Percentiles rank a stretch among this genome's conserved stretches.
Conservation (phyloP, 1,140 invertebrate genomes). For the Metaphire vulgaris region DNA sequence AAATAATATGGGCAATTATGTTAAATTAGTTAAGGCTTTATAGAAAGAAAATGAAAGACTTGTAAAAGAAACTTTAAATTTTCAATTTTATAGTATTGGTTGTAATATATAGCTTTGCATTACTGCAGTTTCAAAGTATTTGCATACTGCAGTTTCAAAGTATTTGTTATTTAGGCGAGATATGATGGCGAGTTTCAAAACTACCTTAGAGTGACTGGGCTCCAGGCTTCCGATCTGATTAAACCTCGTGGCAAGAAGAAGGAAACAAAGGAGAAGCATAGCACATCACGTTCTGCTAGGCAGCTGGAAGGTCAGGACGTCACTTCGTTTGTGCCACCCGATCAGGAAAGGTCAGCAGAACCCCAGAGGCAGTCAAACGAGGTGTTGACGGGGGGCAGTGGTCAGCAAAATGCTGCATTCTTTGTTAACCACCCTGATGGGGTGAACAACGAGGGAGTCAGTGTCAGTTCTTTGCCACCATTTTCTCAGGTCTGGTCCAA, state of each 20-base stretch:
- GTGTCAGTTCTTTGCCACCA: neutral
- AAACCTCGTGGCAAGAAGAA: slow-evolving; percentile 19
- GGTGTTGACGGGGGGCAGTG: neutral
- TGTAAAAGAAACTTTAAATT: too few relatives aligned
- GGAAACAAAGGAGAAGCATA: slow-evolving; percentile 11
- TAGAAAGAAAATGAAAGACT: neutral
- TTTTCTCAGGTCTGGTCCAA: neutral
- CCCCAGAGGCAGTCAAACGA: neutral
- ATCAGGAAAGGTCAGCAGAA: neutral
- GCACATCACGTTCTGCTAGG: neutral
- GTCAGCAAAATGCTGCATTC: neutral
- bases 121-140: too few relatives aligned
- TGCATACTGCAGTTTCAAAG: neutral
- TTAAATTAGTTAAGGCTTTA: too few relatives aligned
- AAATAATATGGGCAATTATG: too few relatives aligned
- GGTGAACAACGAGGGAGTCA: neutral
- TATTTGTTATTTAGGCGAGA: neutral
- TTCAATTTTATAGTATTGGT: neutral
- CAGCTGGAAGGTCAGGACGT: neutral
- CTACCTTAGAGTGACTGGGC: slow-evolving; percentile 24
- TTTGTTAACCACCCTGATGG: neutral
- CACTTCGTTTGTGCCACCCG: neutral
- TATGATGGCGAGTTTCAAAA: slow-evolving; percentile 22
- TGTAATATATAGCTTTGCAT: neutral
- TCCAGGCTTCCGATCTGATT: slow-evolving; percentile 21